Evolutionary conservation across 2,888 invertebrate species (phyloP).

Genomic region (Morpho helenor): DNA sequence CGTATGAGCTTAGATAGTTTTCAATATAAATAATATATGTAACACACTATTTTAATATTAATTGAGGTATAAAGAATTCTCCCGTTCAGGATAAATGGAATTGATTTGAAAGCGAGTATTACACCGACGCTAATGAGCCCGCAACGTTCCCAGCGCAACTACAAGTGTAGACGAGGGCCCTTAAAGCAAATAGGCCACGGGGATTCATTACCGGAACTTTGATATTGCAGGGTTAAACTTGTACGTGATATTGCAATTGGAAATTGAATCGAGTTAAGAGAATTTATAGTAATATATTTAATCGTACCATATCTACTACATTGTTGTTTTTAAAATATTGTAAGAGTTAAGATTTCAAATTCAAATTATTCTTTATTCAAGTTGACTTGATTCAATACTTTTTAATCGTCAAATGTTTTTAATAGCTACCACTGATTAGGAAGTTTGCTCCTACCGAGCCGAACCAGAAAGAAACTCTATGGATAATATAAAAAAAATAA

Average conservation of each 20-base stretch:
- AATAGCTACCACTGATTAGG: too few relatives aligned
- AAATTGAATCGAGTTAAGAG: slow-evolving; percentile 9
- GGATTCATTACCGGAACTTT: slow-evolving; percentile 20
- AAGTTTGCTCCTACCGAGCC: too few relatives aligned
- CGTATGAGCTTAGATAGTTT: neutral
- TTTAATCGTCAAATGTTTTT: too few relatives aligned
- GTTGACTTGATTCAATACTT: too few relatives aligned
- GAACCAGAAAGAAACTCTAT: too few relatives aligned
- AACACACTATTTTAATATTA: slow-evolving; percentile 1
- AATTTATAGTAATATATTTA: neutral
- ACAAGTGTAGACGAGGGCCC: slow-evolving; percentile 22
- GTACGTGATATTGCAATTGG: slow-evolving; percentile 7
- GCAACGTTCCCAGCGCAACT: slow-evolving; percentile 24
- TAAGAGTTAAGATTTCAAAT: too few relatives aligned
- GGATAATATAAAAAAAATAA: too few relatives aligned
- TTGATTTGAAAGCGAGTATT: slow-evolving; percentile 23
- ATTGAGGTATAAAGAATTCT: slow-evolving; percentile 4
- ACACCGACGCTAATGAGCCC: slow-evolving; percentile 27
- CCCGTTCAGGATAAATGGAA: slow-evolving; percentile 18
- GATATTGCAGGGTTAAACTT: slow-evolving; percentile 15
- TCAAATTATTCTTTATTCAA: too few relatives aligned
- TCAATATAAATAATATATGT: neutral
- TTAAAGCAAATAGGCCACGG: slow-evolving; percentile 27
- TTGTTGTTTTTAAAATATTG: too few relatives aligned
- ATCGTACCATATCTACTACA: too few relatives aligned